Evolutionary conservation across 2,797 vertebrate genomes (phyloP).

Genomic region (Mormyrops attenuatus): DNA sequence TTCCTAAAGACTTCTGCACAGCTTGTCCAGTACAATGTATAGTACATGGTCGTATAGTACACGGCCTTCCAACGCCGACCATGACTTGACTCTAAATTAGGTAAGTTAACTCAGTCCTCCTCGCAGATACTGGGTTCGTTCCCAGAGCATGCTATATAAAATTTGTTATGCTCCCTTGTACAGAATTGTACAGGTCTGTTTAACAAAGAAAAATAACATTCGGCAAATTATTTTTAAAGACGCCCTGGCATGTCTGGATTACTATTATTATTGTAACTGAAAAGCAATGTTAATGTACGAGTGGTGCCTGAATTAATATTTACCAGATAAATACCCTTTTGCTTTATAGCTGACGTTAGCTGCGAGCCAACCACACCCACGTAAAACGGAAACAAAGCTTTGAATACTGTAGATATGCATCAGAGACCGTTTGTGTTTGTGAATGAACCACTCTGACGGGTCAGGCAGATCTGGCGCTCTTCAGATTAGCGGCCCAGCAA

Average conservation of each 20-base stretch:
- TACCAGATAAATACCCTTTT: neutral
- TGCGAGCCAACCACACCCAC: neutral
- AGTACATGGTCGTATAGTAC: neutral
- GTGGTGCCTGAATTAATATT: neutral
- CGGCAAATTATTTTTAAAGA: neutral
- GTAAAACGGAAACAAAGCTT: neutral
- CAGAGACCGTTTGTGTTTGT: neutral
- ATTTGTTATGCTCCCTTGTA: neutral
- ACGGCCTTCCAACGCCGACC: neutral
- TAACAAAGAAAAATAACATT: neutral
- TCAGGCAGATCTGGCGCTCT: neutral
- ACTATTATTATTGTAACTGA: slow-evolving; percentile 1
- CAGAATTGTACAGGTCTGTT: neutral
- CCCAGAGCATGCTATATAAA: neutral
- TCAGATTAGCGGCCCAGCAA: neutral
- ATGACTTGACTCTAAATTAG: neutral
- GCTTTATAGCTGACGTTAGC: neutral
- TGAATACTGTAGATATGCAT: slow-evolving; percentile 13
- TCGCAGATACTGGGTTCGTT: neutral
- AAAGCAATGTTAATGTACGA: neutral
- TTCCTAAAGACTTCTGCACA: neutral
- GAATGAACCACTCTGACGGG: neutral
- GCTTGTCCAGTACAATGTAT: neutral
- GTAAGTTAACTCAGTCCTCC: neutral
- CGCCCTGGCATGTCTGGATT: neutral